Evolutionary conservation across 2,113 vertebrate genomes (phyloP), one percentile per base, ranked within the genome.

Genomic region (Barnardius zonarius): DNA sequence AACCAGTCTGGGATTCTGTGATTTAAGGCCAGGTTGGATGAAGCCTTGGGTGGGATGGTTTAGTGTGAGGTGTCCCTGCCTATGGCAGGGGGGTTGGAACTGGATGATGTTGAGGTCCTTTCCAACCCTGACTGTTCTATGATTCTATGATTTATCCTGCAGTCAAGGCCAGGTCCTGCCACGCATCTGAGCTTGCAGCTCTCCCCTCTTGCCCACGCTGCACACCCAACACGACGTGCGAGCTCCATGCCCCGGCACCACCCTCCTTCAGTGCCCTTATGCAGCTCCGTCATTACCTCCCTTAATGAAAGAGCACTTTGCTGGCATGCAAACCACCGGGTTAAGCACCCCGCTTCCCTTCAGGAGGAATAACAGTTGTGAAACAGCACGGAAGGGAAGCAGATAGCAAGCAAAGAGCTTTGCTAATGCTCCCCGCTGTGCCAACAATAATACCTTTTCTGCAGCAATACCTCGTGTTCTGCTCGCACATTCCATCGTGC

Each of bases 361-460:
- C 48, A 61, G 85, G 74, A 95, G 78, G 81, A 90, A 83, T 33
- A 92, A 57, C 67, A 74, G 37, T 95, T 96, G 92, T 76, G 96
- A 93, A 97, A 95, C 33, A 61, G 62, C 63, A 17, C 11, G 20
- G 39, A 91, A 88, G 73, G 90, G 37, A 52, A 95, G 91, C 92
- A 94, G 92, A 88, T 31, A 73, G 83, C 79, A 57, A 87, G 80
- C 35, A 31, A 57, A 93, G 75, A 76, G 52, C 73, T 69, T 68
- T 2, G 11, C 52, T 75, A 64, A 69, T 33, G 55, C 54, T 92
- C 49, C 49, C 64, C 1, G 0, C 28, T 6, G 64, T 96, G 93
- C 96, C 96, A 97, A 94, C 52, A 93, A 95, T 74, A 96, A 94
- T 67, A 96, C 46, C 2, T 76, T 86, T 80, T 91, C 82, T 59